Base-by-base conservation (phyloP, 2,113 vertebrate species). In the Trochalopteron elliotii region DNA sequence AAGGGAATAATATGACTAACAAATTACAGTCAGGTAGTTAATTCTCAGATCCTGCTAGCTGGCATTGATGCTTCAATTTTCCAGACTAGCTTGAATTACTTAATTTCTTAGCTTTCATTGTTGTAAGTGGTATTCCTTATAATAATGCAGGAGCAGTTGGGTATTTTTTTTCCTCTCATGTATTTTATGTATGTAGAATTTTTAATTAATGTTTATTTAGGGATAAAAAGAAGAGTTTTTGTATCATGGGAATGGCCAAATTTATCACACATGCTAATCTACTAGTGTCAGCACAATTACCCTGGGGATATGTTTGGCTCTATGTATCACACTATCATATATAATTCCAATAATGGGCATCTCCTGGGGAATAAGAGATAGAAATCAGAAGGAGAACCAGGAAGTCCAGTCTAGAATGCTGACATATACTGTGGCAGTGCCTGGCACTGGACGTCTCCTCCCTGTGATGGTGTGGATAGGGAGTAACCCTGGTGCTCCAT, bases 161-260 rank as follows among this genome's bases (percentile, higher is more conserved):
- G 12, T 49, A 21, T 67, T 22, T 69, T 83, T 83, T 80, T 82
- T 11, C 18, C 18, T 83, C 94, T 94, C 71, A 78, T 83, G 71
- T 79, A 81, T 69, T 87, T 91, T 86, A 86, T 64, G 28, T 89
- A 89, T 86, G 68, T 86, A 86, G 89, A 86, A 81, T 28, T 83
- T 91, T 93, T 96, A 96, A 96, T 95, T 95, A 93, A 93, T 83
- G 40, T 96, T 96, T 96, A 78, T 95, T 94, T 95, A 95, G 25
- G 93, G 85, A 94, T 95, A 78, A 96, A 96, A 93, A 75, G 64
- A 81, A 75, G 90, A 92, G n/a, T 2, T 76, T 95, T 86, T 93
- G 69, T 55, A 75, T 89, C 79, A 90, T 5, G 11, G 56, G 79
- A 95, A 94, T 84, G 85, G 72, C 40, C 72, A 84, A 64, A 96